These are phyloP conservation scores for Chelmon rostratus DNA, from an alignment of 2,797 vertebrate species.

Conservation along the genomic window DNA sequence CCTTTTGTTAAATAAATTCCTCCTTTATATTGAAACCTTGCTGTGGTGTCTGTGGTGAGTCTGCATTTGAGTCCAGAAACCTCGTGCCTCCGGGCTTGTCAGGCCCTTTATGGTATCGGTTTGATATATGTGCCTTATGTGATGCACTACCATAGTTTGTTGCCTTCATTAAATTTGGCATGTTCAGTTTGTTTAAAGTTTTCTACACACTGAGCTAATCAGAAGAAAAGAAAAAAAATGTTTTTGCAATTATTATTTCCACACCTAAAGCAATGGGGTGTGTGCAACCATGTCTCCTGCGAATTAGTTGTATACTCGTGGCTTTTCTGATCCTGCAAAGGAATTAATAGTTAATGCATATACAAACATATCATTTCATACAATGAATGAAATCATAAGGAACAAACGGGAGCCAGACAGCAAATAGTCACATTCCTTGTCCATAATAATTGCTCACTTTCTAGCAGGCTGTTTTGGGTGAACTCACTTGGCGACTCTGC, in stretches of 20 bases:
- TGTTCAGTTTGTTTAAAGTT: no score
- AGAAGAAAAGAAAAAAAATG: neutral
- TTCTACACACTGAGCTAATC: no score
- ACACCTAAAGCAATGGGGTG: neutral
- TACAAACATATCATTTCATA: neutral
- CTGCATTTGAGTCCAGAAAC: no score
- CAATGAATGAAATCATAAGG: neutral
- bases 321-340: neutral
- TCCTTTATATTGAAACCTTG: no score
- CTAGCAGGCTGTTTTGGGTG: slow-evolving; percentile 23
- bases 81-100: no score
- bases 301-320: no score
- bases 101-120: no score
- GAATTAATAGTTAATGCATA: neutral
- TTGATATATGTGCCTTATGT: no score
- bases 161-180: no score
- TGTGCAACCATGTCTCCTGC: neutral
- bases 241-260: neutral
- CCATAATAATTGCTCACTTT: slow-evolving; percentile 41
- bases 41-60: no score
- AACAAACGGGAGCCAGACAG: neutral
- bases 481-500: slow-evolving; percentile 34
- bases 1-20: no score
- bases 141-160: no score
- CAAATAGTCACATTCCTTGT: slow-evolving; percentile 15